These are phyloP conservation scores for Oscheius sp. DNA, from an alignment of 2,888 invertebrate species.

Conservation along the genomic window DNA sequence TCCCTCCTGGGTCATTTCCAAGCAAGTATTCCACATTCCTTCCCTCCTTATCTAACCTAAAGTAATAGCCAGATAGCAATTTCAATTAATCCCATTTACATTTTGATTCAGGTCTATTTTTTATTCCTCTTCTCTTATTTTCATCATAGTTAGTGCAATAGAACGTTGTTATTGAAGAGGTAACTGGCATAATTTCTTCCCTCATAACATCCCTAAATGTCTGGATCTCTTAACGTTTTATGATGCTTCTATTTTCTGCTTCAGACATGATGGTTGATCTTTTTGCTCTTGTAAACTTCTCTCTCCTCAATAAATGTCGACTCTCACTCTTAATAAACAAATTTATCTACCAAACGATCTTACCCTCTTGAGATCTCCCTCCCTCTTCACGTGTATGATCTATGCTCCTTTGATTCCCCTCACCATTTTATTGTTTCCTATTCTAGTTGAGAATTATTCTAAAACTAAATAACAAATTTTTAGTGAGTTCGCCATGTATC, in stretches of 20 bases:
- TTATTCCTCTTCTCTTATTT: too few relatives aligned
- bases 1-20: background rate
- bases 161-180: too few relatives aligned
- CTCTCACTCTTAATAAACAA: background rate
- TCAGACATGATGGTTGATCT: too few relatives aligned
- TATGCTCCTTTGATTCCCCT: constrained; percentile 6
- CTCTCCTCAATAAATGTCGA: too few relatives aligned
- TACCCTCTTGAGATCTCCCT: background rate
- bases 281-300: too few relatives aligned
- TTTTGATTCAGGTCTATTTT: constrained; percentile 1
- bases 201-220: too few relatives aligned
- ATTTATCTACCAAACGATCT: background rate
- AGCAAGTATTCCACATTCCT: background rate
- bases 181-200: too few relatives aligned
- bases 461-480: constrained; percentile 3
- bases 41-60: constrained; percentile 8
- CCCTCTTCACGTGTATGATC: constrained; percentile 5
- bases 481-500: constrained; percentile 6
- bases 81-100: constrained; percentile 22
- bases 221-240: too few relatives aligned
- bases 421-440: background rate
- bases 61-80: constrained; percentile 12
- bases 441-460: constrained; percentile 13
- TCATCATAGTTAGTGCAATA: too few relatives aligned
- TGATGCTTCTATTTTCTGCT: too few relatives aligned